Base-by-base conservation (phyloP, 2,888 invertebrate species). In the Drosophila rellima region DNA sequence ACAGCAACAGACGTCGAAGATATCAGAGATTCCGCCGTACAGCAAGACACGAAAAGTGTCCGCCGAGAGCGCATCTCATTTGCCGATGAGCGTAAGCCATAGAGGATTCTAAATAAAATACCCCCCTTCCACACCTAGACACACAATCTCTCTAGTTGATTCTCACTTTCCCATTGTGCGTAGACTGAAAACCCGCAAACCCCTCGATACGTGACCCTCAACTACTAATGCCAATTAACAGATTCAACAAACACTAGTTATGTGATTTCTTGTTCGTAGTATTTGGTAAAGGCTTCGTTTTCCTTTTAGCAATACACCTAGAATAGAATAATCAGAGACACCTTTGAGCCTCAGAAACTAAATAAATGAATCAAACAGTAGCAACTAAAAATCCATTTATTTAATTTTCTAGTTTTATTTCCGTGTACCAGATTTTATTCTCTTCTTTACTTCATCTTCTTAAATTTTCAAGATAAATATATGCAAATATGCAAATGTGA, bases 11-110 rank as follows among this genome's bases (percentile, higher is more conserved):
- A 3, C 60, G 1, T 11, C 69, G 11, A 90, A 92, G 90, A 93
- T 94, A 69, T 91, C 93, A 71, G 93, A 93, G 80, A 92, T 92
- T 82, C 94, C 94, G 59, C 94, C 94, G 20, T 94, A 93, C 88
- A 93, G 92, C 85, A 93, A 94, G 81, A 92, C 93, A 18, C 93
- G 94, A 75, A 94, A 94, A 88, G 85, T 91, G 79, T 94, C 94
- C n/a, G 93, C 93, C 61, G 94, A 94, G 87, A 94, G 93, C 92
- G 90, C 92, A 50, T 89, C 91, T 57, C 91, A 92, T 71, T 86
- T 91, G 74, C 88, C 92, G 63, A 84, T 92, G 77, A 92, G 90
- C 83, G 92, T 92, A 91, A 92, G 92, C 55, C 17, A 39, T 23
- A 51, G 20, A 56, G 35, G 48, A 29, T 29, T 31, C 23, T 52